A percentile compares a stretch with the other conserved stretches of the same genome.
Conservation (phyloP, 2,113 vertebrate genomes). For the Rhinogobius similis region DNA sequence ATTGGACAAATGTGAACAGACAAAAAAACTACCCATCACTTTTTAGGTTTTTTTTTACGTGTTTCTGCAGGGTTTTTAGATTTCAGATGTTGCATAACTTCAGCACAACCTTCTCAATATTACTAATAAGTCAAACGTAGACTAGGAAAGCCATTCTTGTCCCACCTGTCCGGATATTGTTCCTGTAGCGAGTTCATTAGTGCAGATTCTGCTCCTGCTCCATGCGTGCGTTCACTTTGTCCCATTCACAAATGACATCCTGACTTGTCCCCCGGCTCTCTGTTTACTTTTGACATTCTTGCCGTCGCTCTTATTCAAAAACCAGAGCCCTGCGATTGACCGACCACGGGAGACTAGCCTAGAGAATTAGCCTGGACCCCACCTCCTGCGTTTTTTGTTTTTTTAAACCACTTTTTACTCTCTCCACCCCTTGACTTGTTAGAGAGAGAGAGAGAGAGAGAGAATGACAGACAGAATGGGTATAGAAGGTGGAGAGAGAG, state of each 20-base stretch:
- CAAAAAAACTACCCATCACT: too few relatives aligned
- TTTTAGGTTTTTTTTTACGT: too few relatives aligned
- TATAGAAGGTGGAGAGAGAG: not conserved
- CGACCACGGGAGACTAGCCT: slow-evolving; percentile 71
- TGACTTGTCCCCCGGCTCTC: slow-evolving; percentile 74
- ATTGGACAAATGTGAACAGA: too few relatives aligned
- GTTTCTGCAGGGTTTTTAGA: too few relatives aligned
- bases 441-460: not conserved
- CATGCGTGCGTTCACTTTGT: slow-evolving; percentile 29
- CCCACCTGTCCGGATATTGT: too few relatives aligned
- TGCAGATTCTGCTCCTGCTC: not conserved
- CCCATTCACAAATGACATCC: slow-evolving; percentile 77
- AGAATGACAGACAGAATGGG: not conserved
- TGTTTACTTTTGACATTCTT: slow-evolving; percentile 82
- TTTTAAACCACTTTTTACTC: slow-evolving; percentile 17
- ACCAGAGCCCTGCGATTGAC: slow-evolving; percentile 79
- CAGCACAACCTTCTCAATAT: too few relatives aligned
- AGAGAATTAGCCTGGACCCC: slow-evolving; percentile 55
- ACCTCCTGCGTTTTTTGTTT: slow-evolving; percentile 8
- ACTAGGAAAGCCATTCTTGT: too few relatives aligned
- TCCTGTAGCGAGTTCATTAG: not conserved
- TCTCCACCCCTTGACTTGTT: slow-evolving; percentile 21
- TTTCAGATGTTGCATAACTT: too few relatives aligned
- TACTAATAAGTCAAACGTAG: too few relatives aligned
- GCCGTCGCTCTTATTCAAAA: slow-evolving; percentile 80